Evolutionary conservation across 1,140 invertebrate genomes (phyloP).

Genomic region (Lethocerus indicus): DNA sequence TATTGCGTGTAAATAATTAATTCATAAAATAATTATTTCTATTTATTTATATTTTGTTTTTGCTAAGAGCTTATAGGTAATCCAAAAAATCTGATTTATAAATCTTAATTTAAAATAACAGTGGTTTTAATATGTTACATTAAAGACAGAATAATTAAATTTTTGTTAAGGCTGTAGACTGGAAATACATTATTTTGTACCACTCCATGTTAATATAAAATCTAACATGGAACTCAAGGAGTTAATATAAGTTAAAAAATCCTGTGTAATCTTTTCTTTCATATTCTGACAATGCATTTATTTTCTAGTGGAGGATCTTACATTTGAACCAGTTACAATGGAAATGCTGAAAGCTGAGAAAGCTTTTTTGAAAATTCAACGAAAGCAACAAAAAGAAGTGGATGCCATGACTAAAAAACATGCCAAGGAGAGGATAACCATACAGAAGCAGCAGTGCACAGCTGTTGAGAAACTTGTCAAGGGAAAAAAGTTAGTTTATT

Average conservation of each 20-base stretch:
- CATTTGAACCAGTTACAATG: constrained; percentile 83
- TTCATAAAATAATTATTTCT: too few species aligned
- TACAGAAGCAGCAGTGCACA: constrained; percentile 90
- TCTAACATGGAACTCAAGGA: too few species aligned
- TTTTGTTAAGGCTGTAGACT: too few species aligned
- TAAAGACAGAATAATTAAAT: too few species aligned
- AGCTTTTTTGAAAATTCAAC: constrained; percentile 81
- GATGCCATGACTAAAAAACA: constrained; percentile 85
- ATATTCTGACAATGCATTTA: not conserved
- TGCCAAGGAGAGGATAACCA: constrained; percentile 73
- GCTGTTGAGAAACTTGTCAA: constrained; percentile 90
- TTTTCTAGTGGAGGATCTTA: constrained; percentile 35
- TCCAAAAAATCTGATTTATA: too few species aligned
- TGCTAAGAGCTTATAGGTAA: too few species aligned
- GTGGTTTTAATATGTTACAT: too few species aligned
- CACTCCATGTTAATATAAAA: too few species aligned
- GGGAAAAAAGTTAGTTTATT: constrained; percentile 59
- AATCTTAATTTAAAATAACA: too few species aligned
- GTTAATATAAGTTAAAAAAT: not conserved
- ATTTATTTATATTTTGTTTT: too few species aligned
- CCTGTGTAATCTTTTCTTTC: not conserved
- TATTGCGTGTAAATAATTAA: too few species aligned
- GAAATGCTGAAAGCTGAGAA: constrained; percentile 85
- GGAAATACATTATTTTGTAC: too few species aligned
- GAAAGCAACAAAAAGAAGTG: constrained; percentile 92